phyloP scores from a whole-genome alignment of 2,797 vertebrate species.

The Syncerus caffer region DNA sequence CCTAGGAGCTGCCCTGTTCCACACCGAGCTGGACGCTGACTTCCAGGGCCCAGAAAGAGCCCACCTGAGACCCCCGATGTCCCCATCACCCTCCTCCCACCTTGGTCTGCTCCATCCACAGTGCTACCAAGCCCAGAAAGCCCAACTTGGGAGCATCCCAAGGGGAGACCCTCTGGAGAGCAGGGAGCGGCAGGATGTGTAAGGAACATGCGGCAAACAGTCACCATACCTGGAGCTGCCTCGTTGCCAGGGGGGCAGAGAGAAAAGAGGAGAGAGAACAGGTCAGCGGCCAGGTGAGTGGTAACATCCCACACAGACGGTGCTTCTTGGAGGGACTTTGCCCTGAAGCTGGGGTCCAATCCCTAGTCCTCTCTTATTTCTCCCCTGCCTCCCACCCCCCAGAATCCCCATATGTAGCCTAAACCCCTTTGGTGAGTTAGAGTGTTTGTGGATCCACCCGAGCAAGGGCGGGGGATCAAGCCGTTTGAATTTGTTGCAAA shows the following conservation, averaged over 20 bases:
- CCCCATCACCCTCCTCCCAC: neutral
- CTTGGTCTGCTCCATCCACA: neutral
- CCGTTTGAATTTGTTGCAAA: neutral
- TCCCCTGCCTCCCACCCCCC: neutral
- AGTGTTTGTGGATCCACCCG: neutral
- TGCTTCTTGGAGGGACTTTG: neutral
- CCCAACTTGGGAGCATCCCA: neutral
- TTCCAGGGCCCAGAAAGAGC: neutral
- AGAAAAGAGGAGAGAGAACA: slow-evolving; percentile 45
- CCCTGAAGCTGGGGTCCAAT: neutral
- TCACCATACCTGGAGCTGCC: slow-evolving; percentile 90
- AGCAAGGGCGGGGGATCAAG: neutral
- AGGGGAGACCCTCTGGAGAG: neutral
- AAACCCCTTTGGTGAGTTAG: neutral
- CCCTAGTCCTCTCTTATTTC: neutral
- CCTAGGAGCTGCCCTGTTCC: neutral
- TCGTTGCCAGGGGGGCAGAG: slow-evolving; percentile 56
- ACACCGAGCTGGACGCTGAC: no score
- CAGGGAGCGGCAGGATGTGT: neutral
- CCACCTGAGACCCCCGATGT: neutral
- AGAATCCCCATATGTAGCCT: neutral
- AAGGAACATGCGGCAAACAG: neutral
- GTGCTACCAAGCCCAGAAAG: neutral
- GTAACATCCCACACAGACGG: fast-evolving
- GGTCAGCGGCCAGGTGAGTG: neutral